phyloP scores from a whole-genome alignment of 2,888 invertebrate genomes.

The Drosophila austrosaltans region DNA sequence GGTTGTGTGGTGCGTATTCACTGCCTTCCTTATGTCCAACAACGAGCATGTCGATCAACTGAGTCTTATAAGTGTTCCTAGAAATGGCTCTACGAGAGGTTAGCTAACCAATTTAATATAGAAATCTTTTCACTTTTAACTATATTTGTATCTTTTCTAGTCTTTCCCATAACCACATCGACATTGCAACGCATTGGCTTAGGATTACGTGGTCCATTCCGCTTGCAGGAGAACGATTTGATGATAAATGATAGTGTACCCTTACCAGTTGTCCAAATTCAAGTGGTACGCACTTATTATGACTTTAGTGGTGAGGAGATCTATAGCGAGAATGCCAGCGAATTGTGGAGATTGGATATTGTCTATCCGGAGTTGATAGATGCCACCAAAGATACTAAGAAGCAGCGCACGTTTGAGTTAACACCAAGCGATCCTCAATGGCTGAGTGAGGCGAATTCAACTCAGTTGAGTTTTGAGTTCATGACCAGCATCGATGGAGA shows the following conservation, averaged over 20 bases:
- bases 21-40: constrained; percentile 87
- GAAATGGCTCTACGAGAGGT: constrained; percentile 71
- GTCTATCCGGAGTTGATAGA: constrained; percentile 81
- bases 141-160: constrained; percentile 42
- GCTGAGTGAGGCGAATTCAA: constrained; percentile 58
- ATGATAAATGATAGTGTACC: constrained; percentile 56
- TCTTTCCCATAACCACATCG: constrained; percentile 79
- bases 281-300: constrained; percentile 72
- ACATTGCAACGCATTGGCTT: constrained; percentile 84
- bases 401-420: constrained; percentile 80
- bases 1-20: constrained; percentile 88
- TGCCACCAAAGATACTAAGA: constrained; percentile 83
- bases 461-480: constrained; percentile 76
- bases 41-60: constrained; percentile 87
- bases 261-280: constrained; percentile 68
- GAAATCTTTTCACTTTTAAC: too few relatives aligned
- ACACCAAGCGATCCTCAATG: constrained; percentile 52
- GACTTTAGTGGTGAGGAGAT: constrained; percentile 65
- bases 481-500: constrained; percentile 77
- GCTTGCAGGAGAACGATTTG: constrained; percentile 84
- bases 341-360: constrained; percentile 79
- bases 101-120: constrained; percentile 16
- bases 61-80: constrained; percentile 86
- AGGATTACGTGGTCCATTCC: constrained; percentile 86
- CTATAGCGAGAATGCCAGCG: constrained; percentile 68